Base-by-base conservation (phyloP, 64 coral and sea anemone species). In the Orbicella faveolata region DNA sequence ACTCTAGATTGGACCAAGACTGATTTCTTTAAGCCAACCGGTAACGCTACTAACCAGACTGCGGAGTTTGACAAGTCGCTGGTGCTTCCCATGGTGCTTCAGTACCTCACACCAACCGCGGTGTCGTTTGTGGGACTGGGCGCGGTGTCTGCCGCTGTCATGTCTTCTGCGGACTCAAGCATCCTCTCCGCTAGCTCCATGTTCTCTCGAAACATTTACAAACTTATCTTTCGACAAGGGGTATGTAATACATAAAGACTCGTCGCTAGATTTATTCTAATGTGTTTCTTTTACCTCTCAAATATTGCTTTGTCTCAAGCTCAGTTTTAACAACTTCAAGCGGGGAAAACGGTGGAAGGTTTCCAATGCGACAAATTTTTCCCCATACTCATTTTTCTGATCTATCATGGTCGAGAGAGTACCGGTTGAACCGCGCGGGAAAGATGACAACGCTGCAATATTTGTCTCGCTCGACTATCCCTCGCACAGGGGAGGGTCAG, bases 161-260 rank as follows among this genome's bases (percentile, higher is more conserved):
- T 97, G 95, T 97, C 95, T 0, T 97, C 95, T 16, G 90, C 95
- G 19, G 95, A 97, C 80, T 93, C 91, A 70, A 93, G 91, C 39
- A 90, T 97, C 63, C 75, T 97, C 30, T 93, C 95, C 2, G 91
- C 91, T 20, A 90, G 88, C 57, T 90, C 90, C 59, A 97, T 97
- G 95, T 97, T 97, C 79, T 80, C 95, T n/a, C 88, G 89, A 33
- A 97, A 97, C 83, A 83, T 97, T 79, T 97, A 97, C 74, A 91
- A 93, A 72, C 72, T 89, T 17, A 86, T 97, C 78, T 93, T 93
- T 37, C 90, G 95, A 63, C 91, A 73, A 44, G 93, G 93, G 44
- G 95, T 94, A 63, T 73, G 93, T 63, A 2, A 72, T 51, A 54
- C 57, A 19, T 13, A 68, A 65, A 20, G 30, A 59, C 19, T 52